Conservation (phyloP, 1,140 invertebrate species). For the Trichoplusia ni region DNA sequence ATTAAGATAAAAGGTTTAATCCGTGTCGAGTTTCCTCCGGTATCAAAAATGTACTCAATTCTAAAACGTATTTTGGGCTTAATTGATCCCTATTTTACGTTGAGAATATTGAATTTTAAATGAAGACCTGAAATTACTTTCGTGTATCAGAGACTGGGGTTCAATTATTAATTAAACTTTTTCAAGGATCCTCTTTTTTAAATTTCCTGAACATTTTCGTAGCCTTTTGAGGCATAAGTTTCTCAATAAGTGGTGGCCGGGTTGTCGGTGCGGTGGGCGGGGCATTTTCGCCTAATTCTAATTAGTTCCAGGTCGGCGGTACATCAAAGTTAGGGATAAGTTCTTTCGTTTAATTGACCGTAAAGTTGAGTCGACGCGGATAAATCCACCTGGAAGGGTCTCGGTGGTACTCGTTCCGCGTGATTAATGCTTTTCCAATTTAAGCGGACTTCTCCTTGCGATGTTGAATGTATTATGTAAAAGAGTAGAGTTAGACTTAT, state of each 20-base stretch:
- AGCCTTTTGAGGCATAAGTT: slow-evolving; percentile 32
- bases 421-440: slow-evolving; percentile 44
- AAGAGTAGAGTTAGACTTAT: too few relatives aligned
- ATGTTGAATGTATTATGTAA: not conserved
- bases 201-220: slow-evolving; percentile 28
- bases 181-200: slow-evolving; percentile 5
- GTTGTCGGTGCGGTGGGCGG: slow-evolving; percentile 36
- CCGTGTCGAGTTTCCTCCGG: too few relatives aligned
- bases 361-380: slow-evolving; percentile 49
- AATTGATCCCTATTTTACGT: too few relatives aligned
- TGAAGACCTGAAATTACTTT: too few relatives aligned
- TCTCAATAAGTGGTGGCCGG: slow-evolving; percentile 37
- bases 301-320: slow-evolving; percentile 68
- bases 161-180: slow-evolving; percentile 26
- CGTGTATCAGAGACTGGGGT: not conserved
- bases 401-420: not conserved
- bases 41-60: too few relatives aligned
- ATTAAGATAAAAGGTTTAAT: too few relatives aligned
- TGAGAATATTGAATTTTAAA: too few relatives aligned
- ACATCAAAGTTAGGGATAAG: slow-evolving; percentile 61
- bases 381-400: slow-evolving; percentile 49
- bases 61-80: too few relatives aligned
- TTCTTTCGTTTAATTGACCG: slow-evolving; percentile 71
- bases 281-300: slow-evolving; percentile 65
- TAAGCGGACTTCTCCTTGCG: slow-evolving; percentile 31